Conservation (phyloP, 2,113 vertebrate species). For the Sorex araneus region DNA sequence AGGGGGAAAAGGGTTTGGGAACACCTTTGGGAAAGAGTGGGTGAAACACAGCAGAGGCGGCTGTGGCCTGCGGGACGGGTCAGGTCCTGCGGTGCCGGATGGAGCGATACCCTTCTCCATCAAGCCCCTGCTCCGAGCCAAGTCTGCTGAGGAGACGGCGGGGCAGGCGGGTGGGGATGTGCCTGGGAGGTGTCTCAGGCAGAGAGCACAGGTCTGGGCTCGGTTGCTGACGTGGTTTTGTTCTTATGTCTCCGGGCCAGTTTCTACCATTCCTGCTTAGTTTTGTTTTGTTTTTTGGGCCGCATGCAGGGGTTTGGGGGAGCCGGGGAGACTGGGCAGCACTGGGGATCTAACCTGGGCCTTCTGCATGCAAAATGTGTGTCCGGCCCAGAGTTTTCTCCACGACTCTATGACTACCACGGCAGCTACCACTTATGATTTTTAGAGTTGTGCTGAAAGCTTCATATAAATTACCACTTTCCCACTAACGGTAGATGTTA, state of each 20-base stretch:
- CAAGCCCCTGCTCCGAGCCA: neutral
- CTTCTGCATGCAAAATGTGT: too few relatives aligned
- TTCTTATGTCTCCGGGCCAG: neutral
- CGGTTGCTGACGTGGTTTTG: too few relatives aligned
- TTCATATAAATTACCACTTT: neutral
- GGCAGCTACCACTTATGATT: neutral
- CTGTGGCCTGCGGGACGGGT: neutral
- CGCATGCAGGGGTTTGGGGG: too few relatives aligned
- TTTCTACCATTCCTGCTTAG: neutral
- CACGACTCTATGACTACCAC: neutral
- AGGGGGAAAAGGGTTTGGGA: neutral
- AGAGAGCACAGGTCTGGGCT: neutral
- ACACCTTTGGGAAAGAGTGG: neutral
- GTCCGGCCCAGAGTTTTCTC: too few relatives aligned
- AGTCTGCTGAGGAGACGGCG: neutral
- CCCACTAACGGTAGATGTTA: neutral
- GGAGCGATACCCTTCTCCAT: neutral
- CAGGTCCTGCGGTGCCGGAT: neutral
- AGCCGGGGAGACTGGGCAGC: too few relatives aligned
- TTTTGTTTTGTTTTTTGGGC: too few relatives aligned
- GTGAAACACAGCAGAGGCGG: neutral
- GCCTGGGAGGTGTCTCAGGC: neutral
- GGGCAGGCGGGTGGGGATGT: neutral
- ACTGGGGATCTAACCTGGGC: too few relatives aligned
- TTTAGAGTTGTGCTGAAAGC: neutral